These are phyloP conservation scores for Corythaixoides concolor DNA, from an alignment of 2,113 vertebrate species.

Conservation along the genomic window DNA sequence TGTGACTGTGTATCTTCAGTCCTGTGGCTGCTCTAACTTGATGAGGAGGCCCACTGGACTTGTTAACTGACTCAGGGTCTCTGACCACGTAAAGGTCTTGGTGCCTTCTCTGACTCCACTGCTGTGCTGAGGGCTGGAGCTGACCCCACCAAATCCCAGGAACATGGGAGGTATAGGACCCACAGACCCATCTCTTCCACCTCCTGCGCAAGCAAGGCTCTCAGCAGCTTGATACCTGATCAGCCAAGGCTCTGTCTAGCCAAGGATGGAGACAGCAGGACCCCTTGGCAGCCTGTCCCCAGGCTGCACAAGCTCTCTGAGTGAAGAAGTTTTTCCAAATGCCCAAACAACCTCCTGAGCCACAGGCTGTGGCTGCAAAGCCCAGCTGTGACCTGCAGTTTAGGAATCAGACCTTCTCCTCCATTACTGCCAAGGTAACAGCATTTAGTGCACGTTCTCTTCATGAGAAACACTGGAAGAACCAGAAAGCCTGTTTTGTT, in stretches of 20 bases:
- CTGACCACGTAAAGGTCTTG: rapidly evolving
- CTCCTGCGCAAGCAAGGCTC: background rate
- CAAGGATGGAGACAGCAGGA: background rate
- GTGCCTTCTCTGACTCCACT: background rate
- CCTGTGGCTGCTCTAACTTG: background rate
- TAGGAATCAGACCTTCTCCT: background rate
- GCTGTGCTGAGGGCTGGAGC: background rate
- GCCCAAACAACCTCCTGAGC: background rate
- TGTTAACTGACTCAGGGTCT: background rate
- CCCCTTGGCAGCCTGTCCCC: background rate
- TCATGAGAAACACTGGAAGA: background rate
- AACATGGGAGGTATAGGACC: background rate
- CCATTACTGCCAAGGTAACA: background rate
- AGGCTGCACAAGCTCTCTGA: background rate
- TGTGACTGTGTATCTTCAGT: rapidly evolving
- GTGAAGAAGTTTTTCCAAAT: background rate
- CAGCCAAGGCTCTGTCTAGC: background rate
- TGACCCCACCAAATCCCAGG: background rate
- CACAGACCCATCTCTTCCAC: background rate
- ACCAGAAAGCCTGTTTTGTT: background rate
- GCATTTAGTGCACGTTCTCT: background rate
- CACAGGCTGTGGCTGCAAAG: background rate
- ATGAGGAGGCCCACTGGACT: background rate
- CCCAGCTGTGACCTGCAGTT: rapidly evolving
- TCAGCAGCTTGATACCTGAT: background rate